Base-by-base conservation (phyloP, 2,797 vertebrate genomes). In the Macropus fuliginosus region DNA sequence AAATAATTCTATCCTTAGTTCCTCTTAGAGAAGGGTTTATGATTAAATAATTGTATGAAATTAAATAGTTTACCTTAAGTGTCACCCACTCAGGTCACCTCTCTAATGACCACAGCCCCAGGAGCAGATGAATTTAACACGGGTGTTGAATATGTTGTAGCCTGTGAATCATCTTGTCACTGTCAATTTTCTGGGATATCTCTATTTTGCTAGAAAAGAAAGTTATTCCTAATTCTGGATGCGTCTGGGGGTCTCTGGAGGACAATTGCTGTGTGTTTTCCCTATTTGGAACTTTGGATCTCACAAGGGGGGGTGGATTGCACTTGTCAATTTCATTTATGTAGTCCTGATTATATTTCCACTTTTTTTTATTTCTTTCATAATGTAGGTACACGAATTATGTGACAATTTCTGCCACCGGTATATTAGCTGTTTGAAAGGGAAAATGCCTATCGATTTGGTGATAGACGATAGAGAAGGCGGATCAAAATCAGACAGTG, bases 401-500 rank as follows among this genome's bases (percentile, higher is more conserved):
- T 99, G 99, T 99, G 99, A 99, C 99, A 99, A 99, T 99, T 99
- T 99, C 99, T 99, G 99, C 99, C 99, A 99, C 99, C 99, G 99
- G 99, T 99, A 99, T 99, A 99, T 99, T 99, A 99, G 99, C 99
- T 99, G 99, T 99, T 99, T 99, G 99, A 99, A 99, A 99, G 99
- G 99, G 98, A 99, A 99, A 99, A 99, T 99, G 99, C 99, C 99
- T 99, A 99, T 99, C 98, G 99, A 99, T 99, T 98, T 99, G 99
- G 99, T 99, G 98, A 99, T 99, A 99, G 99, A 99, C 98, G 99
- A 99, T 98, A 99, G 99, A 98, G 99, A 99, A 98, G 99, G 99
- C 95, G 99, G 99, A 97, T 99, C 99, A 98, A 99, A 99, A 98
- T 99, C 99, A 98, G 99, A 99, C 99, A 99, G 98, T 98, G 99